Evolutionary conservation across 2,888 invertebrate genomes (phyloP).

Genomic region (Cataglyphis cursor): DNA sequence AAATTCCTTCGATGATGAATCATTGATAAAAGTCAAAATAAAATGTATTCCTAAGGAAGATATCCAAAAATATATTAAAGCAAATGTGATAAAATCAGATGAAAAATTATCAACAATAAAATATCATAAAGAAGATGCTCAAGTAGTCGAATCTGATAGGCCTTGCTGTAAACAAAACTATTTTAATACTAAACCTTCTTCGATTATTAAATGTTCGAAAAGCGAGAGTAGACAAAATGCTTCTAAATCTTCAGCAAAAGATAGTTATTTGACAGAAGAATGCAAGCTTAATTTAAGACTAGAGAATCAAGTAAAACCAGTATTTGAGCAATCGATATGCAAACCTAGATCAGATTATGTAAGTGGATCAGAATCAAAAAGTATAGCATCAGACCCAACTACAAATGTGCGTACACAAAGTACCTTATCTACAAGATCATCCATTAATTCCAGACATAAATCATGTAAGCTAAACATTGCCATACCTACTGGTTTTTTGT

Average conservation of each 20-base stretch:
- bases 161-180: constrained; percentile 7
- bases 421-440: constrained; percentile 59
- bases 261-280: background rate
- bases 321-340: constrained; percentile 46
- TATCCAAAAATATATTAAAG: constrained; percentile 17
- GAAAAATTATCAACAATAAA: background rate
- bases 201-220: background rate
- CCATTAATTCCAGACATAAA: constrained; percentile 67
- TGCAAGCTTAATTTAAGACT: background rate
- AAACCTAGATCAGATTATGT: constrained; percentile 53
- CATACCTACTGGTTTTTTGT: background rate
- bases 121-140: background rate
- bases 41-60: constrained; percentile 72
- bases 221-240: background rate
- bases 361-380: constrained; percentile 61
- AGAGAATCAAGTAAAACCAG: background rate
- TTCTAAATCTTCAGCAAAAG: background rate
- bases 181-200: background rate
- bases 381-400: constrained; percentile 29
- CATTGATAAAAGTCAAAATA: constrained; percentile 78
- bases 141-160: constrained; percentile 25
- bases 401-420: constrained; percentile 53
- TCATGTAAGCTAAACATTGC: constrained; percentile 77
- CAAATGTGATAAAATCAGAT: constrained; percentile 37
- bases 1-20: constrained; percentile 63